Conservation (phyloP, 2,113 vertebrate genomes). For the Sylvilagus bachmani region DNA sequence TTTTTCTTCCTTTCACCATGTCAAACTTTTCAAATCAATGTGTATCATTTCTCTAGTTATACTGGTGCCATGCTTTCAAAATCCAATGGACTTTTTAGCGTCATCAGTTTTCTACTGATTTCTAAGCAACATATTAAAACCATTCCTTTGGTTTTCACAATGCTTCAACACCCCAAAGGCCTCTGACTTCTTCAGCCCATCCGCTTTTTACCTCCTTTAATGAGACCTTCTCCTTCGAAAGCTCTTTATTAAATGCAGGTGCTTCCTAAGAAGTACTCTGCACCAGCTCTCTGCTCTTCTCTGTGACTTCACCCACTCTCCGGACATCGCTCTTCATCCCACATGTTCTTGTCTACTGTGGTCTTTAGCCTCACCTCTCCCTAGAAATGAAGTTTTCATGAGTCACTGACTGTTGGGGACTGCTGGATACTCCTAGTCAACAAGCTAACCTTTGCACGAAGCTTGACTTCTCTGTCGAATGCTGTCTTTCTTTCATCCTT, state of each 20-base stretch:
- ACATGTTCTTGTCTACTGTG: not conserved
- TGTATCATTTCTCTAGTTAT: constrained; percentile 35
- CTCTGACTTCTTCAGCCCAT: not conserved
- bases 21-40: constrained; percentile 44
- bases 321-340: not conserved
- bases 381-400: not conserved
- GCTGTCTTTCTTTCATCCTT: not conserved
- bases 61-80: constrained; percentile 26
- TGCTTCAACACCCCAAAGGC: not conserved
- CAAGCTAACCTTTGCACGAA: not conserved
- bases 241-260: not conserved
- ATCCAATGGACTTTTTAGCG: not conserved
- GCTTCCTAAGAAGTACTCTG: not conserved
- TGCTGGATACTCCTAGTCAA: not conserved
- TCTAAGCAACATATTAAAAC: constrained; percentile 10
- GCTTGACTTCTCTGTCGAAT: not conserved
- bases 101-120: not conserved
- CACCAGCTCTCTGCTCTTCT: not conserved
- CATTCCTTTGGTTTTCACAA: not conserved
- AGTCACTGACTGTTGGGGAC: not conserved
- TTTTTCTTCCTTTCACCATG: constrained; percentile 41
- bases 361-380: constrained; percentile 5
- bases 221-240: not conserved
- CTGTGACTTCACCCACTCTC: not conserved
- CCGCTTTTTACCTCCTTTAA: not conserved